Evolutionary conservation across 2,888 invertebrate genomes (phyloP).

Genomic region (Stegophylla sp.): DNA sequence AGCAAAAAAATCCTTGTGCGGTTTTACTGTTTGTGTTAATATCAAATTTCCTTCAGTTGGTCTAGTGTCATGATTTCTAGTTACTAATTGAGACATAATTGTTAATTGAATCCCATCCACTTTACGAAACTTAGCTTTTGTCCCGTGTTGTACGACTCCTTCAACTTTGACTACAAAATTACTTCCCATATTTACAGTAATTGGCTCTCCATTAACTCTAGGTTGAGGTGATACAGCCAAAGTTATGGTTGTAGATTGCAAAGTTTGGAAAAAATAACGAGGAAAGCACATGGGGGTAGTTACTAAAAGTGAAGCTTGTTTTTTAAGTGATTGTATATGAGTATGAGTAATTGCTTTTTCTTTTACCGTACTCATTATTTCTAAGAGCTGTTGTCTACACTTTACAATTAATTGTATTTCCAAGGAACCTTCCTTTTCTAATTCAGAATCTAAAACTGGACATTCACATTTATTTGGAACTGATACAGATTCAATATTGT

Average conservation of each 20-base stretch:
- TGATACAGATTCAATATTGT: slow-evolving; percentile 77
- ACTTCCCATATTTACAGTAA: slow-evolving; percentile 82
- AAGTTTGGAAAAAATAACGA: slow-evolving; percentile 82
- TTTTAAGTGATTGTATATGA: slow-evolving; percentile 66
- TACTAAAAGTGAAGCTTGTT: slow-evolving; percentile 71
- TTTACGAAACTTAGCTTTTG: slow-evolving; percentile 74
- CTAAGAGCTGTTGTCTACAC: slow-evolving; percentile 66
- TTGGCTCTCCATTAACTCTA: slow-evolving; percentile 79
- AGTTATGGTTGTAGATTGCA: slow-evolving; percentile 83
- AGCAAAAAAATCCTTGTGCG: slow-evolving; percentile 92
- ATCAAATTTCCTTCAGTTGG: slow-evolving; percentile 42
- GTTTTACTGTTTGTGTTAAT: slow-evolving; percentile 82
- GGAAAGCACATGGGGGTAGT: slow-evolving; percentile 75
- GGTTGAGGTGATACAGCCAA: slow-evolving; percentile 83
- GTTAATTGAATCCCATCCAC: slow-evolving; percentile 76
- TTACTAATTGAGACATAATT: slow-evolving; percentile 71
- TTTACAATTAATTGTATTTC: slow-evolving; percentile 66
- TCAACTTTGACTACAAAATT: slow-evolving; percentile 91
- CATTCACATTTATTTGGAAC: slow-evolving; percentile 65
- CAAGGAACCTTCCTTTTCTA: slow-evolving; percentile 65
- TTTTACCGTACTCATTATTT: slow-evolving; percentile 63
- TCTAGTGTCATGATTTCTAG: slow-evolving; percentile 40
- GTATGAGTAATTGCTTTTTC: slow-evolving; percentile 60
- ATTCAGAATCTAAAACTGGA: slow-evolving; percentile 62
- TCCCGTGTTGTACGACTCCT: slow-evolving; percentile 83